Conservation (phyloP, 2,113 vertebrate species). For the Lutjanus erythropterus region DNA sequence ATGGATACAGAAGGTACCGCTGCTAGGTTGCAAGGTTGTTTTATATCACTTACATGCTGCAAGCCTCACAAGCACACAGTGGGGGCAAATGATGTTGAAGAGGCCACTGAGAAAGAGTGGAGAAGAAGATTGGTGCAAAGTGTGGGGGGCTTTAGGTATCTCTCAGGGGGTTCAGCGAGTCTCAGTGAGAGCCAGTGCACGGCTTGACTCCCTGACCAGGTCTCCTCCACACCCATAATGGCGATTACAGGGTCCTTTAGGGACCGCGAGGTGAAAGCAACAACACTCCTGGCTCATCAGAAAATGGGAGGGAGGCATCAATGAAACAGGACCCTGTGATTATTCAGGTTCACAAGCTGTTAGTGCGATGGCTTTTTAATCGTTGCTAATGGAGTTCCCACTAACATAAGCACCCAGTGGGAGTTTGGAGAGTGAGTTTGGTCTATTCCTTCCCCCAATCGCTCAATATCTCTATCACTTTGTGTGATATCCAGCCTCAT, state of each 20-base stretch:
- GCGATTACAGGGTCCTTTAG: constrained; percentile 40
- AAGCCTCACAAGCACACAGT: constrained; percentile 2
- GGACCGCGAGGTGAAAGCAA: constrained; percentile 53
- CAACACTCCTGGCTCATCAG: constrained; percentile 62
- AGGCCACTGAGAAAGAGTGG: neutral
- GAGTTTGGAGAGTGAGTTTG: constrained; percentile 50
- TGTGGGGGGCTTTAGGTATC: neutral
- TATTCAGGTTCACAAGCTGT: constrained; percentile 73
- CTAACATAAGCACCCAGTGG: constrained; percentile 63
- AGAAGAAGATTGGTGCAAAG: neutral
- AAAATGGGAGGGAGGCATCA: constrained; percentile 58
- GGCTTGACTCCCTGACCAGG: constrained; percentile 21
- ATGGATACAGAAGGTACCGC: neutral
- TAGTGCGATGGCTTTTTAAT: constrained; percentile 79
- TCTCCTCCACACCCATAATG: constrained; percentile 31
- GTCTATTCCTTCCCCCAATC: constrained; percentile 19
- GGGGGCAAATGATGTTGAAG: constrained; percentile 13
- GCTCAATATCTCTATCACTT: constrained; percentile 34
- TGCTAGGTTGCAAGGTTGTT: neutral
- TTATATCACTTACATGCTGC: constrained; percentile 1
- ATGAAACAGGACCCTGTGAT: constrained; percentile 60
- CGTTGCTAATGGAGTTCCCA: constrained; percentile 71
- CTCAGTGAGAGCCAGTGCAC: neutral
- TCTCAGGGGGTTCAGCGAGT: constrained; percentile 4
- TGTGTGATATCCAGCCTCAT: constrained; percentile 24